Evolutionary conservation across 1,140 invertebrate species (phyloP).

Genomic region (Rhizoglyphus robini): DNA sequence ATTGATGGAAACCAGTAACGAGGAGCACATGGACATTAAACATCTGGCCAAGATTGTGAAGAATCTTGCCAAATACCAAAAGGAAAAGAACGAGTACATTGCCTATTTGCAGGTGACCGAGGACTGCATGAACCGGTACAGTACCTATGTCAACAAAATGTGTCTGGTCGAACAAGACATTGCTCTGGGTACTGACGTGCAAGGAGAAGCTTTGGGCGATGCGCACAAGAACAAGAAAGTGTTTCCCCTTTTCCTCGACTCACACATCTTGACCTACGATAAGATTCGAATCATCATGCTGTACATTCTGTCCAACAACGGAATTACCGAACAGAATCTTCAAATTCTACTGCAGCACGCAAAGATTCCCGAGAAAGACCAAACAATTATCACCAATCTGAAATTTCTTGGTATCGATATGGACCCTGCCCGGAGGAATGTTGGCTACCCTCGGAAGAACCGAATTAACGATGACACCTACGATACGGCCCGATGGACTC

Average conservation of each 20-base stretch:
- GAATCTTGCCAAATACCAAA: background rate
- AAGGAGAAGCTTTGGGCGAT: background rate
- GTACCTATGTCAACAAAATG: background rate
- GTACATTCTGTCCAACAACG: background rate
- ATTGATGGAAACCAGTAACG: background rate
- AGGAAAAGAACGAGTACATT: background rate
- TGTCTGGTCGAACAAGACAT: constrained; percentile 5
- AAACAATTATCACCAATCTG: background rate
- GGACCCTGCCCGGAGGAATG: background rate
- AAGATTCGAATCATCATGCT: background rate
- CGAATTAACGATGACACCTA: background rate
- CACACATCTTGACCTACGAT: background rate
- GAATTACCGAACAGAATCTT: background rate
- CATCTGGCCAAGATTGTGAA: background rate
- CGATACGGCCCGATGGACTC: constrained; percentile 2
- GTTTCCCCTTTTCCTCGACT: background rate
- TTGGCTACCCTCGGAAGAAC: background rate
- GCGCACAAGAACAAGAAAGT: background rate
- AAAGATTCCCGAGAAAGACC: background rate
- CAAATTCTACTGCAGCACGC: background rate
- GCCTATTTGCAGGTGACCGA: background rate
- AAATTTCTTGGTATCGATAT: background rate
- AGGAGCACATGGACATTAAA: background rate
- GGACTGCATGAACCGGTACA: constrained; percentile 1
- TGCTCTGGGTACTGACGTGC: background rate